A percentile compares a stretch with the other conserved stretches of the same genome.
phyloP scores from a whole-genome alignment of 2,888 invertebrate genomes.

The Zaprionus obscuricornis region DNA sequence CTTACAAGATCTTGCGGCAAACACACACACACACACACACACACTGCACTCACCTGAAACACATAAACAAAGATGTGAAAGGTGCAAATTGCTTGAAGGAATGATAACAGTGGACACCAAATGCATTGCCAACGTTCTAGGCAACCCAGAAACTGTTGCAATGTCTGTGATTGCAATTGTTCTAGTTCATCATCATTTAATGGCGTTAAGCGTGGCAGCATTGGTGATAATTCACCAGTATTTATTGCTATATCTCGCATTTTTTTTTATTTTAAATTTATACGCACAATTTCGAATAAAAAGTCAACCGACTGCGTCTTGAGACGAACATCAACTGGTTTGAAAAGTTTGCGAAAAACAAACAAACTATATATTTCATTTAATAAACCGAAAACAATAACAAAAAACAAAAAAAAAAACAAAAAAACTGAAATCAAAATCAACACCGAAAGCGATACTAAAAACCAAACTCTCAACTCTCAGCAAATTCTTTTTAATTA shows the following conservation, averaged over 20 bases:
- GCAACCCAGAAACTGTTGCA: slow-evolving; percentile 84
- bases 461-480: slow-evolving; percentile 30
- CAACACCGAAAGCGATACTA: too few relatives aligned
- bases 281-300: not conserved
- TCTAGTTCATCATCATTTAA: slow-evolving; percentile 58
- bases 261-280: not conserved
- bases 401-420: slow-evolving; percentile 18
- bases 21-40: too few relatives aligned
- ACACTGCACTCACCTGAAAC: slow-evolving; percentile 84
- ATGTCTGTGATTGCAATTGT: slow-evolving; percentile 53
- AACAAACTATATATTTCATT: slow-evolving; percentile 30
- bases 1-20: too few relatives aligned
- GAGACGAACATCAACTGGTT: slow-evolving; percentile 60
- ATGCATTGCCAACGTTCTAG: slow-evolving; percentile 86
- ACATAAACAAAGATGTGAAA: slow-evolving; percentile 87
- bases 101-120: slow-evolving; percentile 85
- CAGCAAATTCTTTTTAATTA: slow-evolving; percentile 43
- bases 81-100: slow-evolving; percentile 86
- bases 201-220: slow-evolving; percentile 35
- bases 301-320: slow-evolving; percentile 56
- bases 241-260: slow-evolving; percentile 37
- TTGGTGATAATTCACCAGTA: slow-evolving; percentile 56
- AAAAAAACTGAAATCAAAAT: too few relatives aligned
- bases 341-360: slow-evolving; percentile 48
- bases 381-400: slow-evolving; percentile 11